Evolutionary conservation across 2,888 invertebrate species (phyloP), one percentile per base, ranked within the genome.

Genomic region (Dioctria rufipes): DNA sequence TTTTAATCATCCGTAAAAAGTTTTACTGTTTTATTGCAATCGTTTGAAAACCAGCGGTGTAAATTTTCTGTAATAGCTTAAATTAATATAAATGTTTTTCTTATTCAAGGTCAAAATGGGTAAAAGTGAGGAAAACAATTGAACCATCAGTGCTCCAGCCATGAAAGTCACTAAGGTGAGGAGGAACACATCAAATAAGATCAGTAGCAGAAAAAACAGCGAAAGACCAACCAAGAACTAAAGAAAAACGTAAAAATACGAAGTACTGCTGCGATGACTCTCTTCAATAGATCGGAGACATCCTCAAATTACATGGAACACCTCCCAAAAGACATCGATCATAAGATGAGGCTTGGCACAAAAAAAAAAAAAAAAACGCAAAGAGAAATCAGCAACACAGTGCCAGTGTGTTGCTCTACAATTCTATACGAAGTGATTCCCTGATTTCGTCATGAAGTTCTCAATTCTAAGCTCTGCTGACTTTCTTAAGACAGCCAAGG

Each of bases 301-400:
- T 81, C 81, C 80, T 82, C 82, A 81, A 81, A 82, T 82, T 81
- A 82, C 81, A 81, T 69, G 82, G 81, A 82, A 82, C 82, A 82
- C 82, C 82, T 82, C 82, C 82, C 81, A 81, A 82, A 82, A 82
- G 82, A 81, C 82, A 82, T 82, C 81, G 81, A 82, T 82, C 82
- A 82, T 81, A 82, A 82, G 77, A 80, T 49, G 79, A 80, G 81
- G 78, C 61, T 71, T n/a, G n/a, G 81, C 78, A 73, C 80, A 78
- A 82, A 80, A 81, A 25, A 25, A 25, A 25, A 25, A 25, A 25
- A 25, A 25, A 25, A 0, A 81, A 61, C 54, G 71, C 71, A 65
- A 51, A 81, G 49, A 81, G 69, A 78, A 63, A 60, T 63, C 63
- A 58, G 43, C 78, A 69, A 46, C 67, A 78, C 3, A 3, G 13